A percentile compares a stretch with the other conserved stretches of the same genome.
These are phyloP conservation scores for Drosophila sproati DNA, from an alignment of 1,140 invertebrate genomes.

Conservation along the genomic window DNA sequence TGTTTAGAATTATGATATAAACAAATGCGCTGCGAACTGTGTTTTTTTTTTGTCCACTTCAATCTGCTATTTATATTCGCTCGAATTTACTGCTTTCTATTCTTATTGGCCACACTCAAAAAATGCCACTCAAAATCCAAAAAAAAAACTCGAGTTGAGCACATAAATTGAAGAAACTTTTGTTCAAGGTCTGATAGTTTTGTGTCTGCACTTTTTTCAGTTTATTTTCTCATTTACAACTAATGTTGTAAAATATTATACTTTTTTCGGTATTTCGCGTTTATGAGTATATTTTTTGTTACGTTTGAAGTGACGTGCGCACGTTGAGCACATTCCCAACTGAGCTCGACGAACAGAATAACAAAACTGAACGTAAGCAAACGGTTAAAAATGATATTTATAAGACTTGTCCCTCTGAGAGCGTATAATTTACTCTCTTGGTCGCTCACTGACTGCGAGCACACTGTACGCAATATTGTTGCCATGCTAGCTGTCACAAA, in stretches of 20 bases:
- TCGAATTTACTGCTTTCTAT: background rate
- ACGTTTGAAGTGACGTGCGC: constrained; percentile 20
- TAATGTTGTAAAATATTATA: constrained; percentile 19
- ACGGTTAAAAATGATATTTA: constrained; percentile 50
- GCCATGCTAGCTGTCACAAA: background rate
- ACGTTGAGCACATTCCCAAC: constrained; percentile 11
- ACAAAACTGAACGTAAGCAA: constrained; percentile 32
- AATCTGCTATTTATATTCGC: background rate
- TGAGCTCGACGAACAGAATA: constrained; percentile 35
- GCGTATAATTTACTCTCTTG: constrained; percentile 3
- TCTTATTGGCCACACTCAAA: constrained; percentile 18
- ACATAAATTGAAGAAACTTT: background rate
- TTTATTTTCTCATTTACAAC: constrained; percentile 22
- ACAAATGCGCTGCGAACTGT: constrained; percentile 41
- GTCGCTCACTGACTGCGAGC: background rate
- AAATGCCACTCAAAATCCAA: constrained; percentile 33
- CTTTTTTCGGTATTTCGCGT: constrained; percentile 17
- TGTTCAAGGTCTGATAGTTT: constrained; percentile 2
- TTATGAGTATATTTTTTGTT: constrained; percentile 13
- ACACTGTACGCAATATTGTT: background rate
- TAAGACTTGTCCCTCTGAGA: constrained; percentile 24
- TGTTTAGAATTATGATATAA: constrained; percentile 69
- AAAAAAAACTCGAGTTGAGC: constrained; percentile 39
- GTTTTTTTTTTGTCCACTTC: constrained; percentile 33
- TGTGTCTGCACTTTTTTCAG: constrained; percentile 1